A percentile compares a stretch with the other conserved stretches of the same genome.
Evolutionary conservation across 2,797 vertebrate species (phyloP).

Genomic region (Bradypodion pumilum): DNA sequence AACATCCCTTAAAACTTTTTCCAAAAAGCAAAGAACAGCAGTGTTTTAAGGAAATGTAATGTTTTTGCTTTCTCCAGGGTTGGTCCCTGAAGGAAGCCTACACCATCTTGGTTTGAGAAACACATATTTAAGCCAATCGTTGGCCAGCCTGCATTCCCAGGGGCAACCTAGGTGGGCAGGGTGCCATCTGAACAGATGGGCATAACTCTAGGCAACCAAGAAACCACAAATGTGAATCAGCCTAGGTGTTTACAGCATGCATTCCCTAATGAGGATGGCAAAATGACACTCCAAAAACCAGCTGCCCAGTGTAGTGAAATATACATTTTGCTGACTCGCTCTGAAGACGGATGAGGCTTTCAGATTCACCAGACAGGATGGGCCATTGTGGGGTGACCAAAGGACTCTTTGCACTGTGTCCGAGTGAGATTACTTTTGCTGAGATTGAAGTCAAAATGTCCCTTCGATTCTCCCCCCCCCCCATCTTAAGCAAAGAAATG

Average conservation of each 20-base stretch:
- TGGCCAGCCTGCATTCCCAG: constrained; percentile 72
- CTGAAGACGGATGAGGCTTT: constrained; percentile 47
- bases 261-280: constrained; percentile 73
- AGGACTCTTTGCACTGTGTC: neutral
- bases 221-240: constrained; percentile 77
- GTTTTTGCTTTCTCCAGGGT: constrained; percentile 69
- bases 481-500: neutral
- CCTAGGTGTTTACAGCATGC: constrained; percentile 78
- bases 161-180: constrained; percentile 71
- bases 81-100: constrained; percentile 72
- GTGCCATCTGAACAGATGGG: constrained; percentile 81
- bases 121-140: constrained; percentile 74
- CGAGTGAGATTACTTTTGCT: neutral
- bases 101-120: constrained; percentile 73
- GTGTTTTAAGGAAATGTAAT: constrained; percentile 74
- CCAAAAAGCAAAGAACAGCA: constrained; percentile 30
- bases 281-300: constrained; percentile 66
- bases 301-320: constrained; percentile 51
- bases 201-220: constrained; percentile 77
- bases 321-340: constrained; percentile 57
- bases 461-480: neutral
- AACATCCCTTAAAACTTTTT: constrained; percentile 61
- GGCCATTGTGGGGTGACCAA: neutral
- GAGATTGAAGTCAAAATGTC: constrained; percentile 23
- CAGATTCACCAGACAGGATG: constrained; percentile 28